Evolutionary conservation across 2,888 invertebrate species (phyloP), one percentile per base, ranked within the genome.

Genomic region (Hetaerina titia): DNA sequence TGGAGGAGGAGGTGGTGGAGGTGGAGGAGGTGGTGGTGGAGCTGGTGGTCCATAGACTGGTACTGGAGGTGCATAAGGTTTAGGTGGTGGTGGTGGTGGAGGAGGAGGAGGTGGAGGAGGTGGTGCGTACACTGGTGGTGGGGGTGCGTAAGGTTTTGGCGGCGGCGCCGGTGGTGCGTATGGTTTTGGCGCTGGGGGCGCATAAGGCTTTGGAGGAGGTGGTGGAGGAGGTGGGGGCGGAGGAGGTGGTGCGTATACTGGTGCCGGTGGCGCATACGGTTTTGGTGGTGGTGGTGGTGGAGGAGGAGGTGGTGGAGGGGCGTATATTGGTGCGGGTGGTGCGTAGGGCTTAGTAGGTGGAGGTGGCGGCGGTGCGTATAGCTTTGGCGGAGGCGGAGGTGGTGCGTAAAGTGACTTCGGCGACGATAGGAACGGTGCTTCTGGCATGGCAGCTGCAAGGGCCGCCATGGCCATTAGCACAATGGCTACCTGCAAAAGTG

Each of bases 401-500:
- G 88, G 95, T 19, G 96, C 94, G 57, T 95, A 74, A 17, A 95
- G 95, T 60, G 95, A 95, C 92, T 6, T 19, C 13, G 60, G 64
- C 74, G 69, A 6, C 19, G n/a, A 74, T 31, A 57, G n/a, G 58
- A 56, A 63, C 7, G 22, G 57, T 17, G 96, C 58, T 96, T 96
- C 95, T 31, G 95, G 95, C 22, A 95, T 95, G 90, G 95, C 60
- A 95, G 95, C 58, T 95, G 95, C 95, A 74, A 95, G 95, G 56
- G 96, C 95, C 13, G 96, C 95, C 45, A 96, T 96, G 22, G 96
- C 96, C 15, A 96, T 96, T 87, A 96, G 96, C 15, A 96, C 95
- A 22, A 60, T 57, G 81, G 94, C 87, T 31, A 92, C 15, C 19
- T 74, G 69, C 22, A 56, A 56, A 19, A 4, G 57, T 45, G 31